phyloP scores from a whole-genome alignment of 2,113 vertebrate genomes.

The Saccopteryx leptura region DNA sequence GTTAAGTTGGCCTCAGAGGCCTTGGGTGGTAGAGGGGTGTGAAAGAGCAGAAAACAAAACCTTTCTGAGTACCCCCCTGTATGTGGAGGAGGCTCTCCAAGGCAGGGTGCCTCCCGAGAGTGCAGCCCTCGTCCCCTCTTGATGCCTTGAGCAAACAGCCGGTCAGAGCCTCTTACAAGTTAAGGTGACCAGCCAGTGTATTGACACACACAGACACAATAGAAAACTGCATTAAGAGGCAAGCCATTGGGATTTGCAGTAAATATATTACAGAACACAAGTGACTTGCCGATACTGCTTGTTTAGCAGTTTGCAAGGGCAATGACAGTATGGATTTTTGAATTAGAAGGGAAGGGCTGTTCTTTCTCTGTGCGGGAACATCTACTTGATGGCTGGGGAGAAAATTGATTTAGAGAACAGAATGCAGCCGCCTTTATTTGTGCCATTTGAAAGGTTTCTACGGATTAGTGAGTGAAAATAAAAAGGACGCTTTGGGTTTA shows the following conservation, averaged over 20 bases:
- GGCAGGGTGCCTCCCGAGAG: neutral
- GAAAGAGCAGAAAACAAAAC: conserved; percentile 25
- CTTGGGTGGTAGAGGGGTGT: neutral
- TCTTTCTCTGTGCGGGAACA: conserved; percentile 89
- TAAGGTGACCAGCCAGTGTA: conserved; percentile 87
- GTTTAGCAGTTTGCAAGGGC: conserved; percentile 93
- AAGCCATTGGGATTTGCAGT: conserved; percentile 89
- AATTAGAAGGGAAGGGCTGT: conserved; percentile 91
- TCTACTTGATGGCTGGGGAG: conserved; percentile 88
- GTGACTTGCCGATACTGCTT: conserved; percentile 93
- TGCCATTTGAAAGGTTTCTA: conserved; percentile 86
- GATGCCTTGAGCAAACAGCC: conserved; percentile 84
- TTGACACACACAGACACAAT: conserved; percentile 87
- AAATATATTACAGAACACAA: conserved; percentile 92
- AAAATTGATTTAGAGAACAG: conserved; percentile 90
- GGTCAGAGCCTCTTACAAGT: conserved; percentile 84
- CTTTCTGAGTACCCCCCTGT: neutral
- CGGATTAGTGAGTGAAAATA: conserved; percentile 87
- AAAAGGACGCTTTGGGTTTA: conserved; percentile 82
- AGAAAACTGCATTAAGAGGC: conserved; percentile 88
- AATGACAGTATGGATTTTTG: conserved; percentile 92
- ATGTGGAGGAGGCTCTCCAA: neutral
- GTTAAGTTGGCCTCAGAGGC: neutral
- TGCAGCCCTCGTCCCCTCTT: conserved; percentile 74
- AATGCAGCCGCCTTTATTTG: conserved; percentile 86